Evolutionary conservation across 2,797 vertebrate species (phyloP).

Genomic region (Pipistrellus pygmaeus): DNA sequence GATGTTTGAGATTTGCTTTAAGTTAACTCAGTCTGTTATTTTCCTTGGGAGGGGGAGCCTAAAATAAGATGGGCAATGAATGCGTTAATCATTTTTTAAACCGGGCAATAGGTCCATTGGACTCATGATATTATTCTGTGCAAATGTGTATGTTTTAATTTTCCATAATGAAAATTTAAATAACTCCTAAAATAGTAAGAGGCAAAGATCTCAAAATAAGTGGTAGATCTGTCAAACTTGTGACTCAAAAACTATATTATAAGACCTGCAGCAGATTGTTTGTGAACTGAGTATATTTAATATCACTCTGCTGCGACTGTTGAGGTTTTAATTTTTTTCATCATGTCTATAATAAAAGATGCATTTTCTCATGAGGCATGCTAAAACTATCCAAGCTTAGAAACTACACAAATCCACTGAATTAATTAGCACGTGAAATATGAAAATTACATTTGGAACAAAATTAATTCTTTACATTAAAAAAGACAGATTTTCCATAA

Average conservation of each 20-base stretch:
- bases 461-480: constrained; percentile 51
- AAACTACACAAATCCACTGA: constrained; percentile 43
- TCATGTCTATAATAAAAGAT: background rate
- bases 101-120: background rate
- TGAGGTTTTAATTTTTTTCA: background rate
- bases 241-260: background rate
- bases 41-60: background rate
- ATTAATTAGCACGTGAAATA: constrained; percentile 58
- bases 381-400: background rate
- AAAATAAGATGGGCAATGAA: background rate
- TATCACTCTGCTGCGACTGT: background rate
- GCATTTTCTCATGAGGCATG: constrained; percentile 52
- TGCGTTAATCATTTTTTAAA: background rate
- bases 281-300: background rate
- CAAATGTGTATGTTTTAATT: background rate
- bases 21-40: background rate
- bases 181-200: background rate
- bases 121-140: background rate
- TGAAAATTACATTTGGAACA: constrained; percentile 36
- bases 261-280: background rate
- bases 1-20: background rate
- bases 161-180: constrained; percentile 1
- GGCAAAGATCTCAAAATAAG: background rate
- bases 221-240: background rate
- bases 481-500: constrained; percentile 8